Percentiles rank a stretch among this genome's conserved stretches.
These are phyloP conservation scores for Apolygus lucorum DNA, from an alignment of 1,140 invertebrate species.

Conservation along the genomic window DNA sequence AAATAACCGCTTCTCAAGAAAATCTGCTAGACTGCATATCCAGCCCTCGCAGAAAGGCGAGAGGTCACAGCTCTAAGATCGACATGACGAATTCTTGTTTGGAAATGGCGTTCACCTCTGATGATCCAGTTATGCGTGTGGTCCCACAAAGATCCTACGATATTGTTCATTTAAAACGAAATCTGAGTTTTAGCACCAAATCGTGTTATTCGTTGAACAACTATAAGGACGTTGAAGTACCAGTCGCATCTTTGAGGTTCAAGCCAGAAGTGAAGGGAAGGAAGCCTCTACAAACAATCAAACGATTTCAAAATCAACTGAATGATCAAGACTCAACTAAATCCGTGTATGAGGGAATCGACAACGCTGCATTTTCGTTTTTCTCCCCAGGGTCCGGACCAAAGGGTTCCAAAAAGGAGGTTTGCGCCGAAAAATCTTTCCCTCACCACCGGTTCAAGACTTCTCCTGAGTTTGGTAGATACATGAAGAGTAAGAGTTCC, in stretches of 20 bases:
- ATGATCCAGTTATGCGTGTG: conserved; percentile 37
- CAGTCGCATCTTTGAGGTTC: background rate
- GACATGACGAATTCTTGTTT: conserved; percentile 34
- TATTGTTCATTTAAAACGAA: conserved; percentile 32
- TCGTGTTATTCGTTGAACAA: background rate
- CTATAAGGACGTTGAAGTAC: background rate
- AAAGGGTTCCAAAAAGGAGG: too few relatives aligned
- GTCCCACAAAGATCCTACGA: conserved; percentile 36
- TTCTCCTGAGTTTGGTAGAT: background rate
- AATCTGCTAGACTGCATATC: conserved; percentile 8
- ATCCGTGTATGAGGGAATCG: conserved; percentile 4
- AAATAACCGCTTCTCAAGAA: conserved; percentile 4
- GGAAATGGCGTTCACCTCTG: conserved; percentile 41
- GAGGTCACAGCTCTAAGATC: conserved; percentile 10
- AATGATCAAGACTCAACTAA: background rate
- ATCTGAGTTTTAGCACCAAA: background rate
- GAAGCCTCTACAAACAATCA: background rate
- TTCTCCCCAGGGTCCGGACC: background rate
- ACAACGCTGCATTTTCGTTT: conserved; percentile 12
- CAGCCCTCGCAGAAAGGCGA: background rate
- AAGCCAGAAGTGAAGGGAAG: background rate
- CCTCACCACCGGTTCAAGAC: background rate
- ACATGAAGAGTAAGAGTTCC: background rate
- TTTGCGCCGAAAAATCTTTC: background rate
- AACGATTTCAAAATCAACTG: background rate